A percentile compares a stretch with the other conserved stretches of the same genome.
These are phyloP conservation scores for Hemicentrotus pulcherrimus DNA, from an alignment of 35 echinoderm and acorn worm genomes.

Conservation along the genomic window DNA sequence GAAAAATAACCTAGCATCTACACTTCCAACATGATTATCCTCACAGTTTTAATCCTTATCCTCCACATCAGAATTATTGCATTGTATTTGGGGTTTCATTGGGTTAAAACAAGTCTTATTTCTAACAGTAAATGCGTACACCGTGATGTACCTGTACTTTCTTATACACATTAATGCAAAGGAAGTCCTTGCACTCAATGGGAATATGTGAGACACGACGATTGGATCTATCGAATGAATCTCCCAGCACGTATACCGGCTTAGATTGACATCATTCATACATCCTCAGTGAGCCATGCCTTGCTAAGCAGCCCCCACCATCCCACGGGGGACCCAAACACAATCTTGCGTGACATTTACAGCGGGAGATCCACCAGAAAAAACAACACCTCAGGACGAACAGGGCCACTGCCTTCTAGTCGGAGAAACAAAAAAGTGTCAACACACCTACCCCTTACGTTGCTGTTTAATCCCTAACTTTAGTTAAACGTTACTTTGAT, in stretches of 20 bases:
- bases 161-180: background rate
- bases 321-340: background rate
- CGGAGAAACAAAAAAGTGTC: background rate
- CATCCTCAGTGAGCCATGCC: background rate
- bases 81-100: background rate
- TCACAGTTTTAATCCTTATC: too few relatives aligned
- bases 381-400: background rate
- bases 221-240: background rate
- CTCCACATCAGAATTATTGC: background rate
- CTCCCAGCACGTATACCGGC: background rate
- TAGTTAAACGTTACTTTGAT: too few relatives aligned
- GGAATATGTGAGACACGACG: background rate
- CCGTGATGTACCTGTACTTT: background rate
- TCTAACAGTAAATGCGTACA: background rate
- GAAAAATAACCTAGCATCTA: too few relatives aligned
- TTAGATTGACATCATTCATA: constrained; percentile 4
- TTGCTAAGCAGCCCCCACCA: background rate
- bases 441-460: too few relatives aligned
- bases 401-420: background rate
- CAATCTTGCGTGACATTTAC: constrained; percentile 38
- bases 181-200: background rate
- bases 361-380: background rate
- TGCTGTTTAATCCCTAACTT: too few relatives aligned
- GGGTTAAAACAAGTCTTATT: background rate
- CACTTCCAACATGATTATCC: too few relatives aligned